Conservation (phyloP, 1,140 invertebrate genomes). For the Drusus annulatus region DNA sequence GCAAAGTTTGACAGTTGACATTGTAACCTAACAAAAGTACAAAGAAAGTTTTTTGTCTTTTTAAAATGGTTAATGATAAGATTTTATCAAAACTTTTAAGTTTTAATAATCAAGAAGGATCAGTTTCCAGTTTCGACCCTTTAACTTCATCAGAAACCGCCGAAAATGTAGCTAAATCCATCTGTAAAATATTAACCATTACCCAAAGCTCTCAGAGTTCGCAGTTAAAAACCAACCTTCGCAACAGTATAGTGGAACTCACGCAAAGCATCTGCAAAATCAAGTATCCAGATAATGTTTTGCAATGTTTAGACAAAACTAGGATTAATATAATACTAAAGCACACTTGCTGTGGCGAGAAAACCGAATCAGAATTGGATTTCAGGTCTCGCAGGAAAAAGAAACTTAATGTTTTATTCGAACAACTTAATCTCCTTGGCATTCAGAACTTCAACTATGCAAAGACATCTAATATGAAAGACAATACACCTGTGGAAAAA, state of each 20-base stretch:
- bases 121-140: neutral
- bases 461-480: neutral
- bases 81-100: slow-evolving; percentile 22
- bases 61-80: slow-evolving; percentile 14
- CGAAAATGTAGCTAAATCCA: slow-evolving; percentile 11
- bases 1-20: too few relatives aligned
- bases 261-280: slow-evolving; percentile 21
- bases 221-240: slow-evolving; percentile 17
- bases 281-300: neutral
- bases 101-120: neutral
- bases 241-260: slow-evolving; percentile 17
- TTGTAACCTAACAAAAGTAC: too few relatives aligned
- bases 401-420: neutral
- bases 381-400: neutral
- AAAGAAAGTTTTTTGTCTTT: neutral
- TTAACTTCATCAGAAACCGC: slow-evolving; percentile 15
- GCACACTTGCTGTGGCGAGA: neutral
- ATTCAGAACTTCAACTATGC: slow-evolving; percentile 4
- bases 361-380: neutral
- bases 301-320: neutral
- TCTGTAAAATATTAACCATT: slow-evolving; percentile 23
- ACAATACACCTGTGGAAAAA: neutral
- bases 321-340: slow-evolving; percentile 21
- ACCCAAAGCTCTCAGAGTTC: neutral
- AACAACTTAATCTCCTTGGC: neutral